Evolutionary conservation across 2,113 vertebrate genomes (phyloP), one percentile per base, ranked within the genome.

Genomic region (Canis aureus): DNA sequence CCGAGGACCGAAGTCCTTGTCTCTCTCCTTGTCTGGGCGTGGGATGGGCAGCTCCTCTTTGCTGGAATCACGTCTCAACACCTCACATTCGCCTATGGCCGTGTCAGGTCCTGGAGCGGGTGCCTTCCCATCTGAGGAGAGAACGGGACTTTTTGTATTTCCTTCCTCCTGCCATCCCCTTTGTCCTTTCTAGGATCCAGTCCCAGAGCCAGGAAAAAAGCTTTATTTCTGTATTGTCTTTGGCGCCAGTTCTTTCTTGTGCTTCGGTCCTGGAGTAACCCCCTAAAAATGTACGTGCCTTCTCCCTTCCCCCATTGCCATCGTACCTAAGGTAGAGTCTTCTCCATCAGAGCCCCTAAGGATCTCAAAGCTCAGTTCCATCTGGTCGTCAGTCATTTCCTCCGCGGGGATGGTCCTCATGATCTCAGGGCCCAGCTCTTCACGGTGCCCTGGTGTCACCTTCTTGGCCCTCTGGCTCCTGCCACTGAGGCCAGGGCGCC

Each of bases 281-380:
- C 38, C 35, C 11, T 0, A 0, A 11, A 74, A 38, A 55, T 4
- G 57, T 27, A 95, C 0, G 7, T 5, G 3, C 16, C 60, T 79
- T 80, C 57, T 67, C 1, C 53, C 73, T 62, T 32, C 73, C 5
- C 20, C 57, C 57, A 16, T n/a, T 64, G 17, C 27, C 27, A 49
- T 38, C 92, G n/a, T 94, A 98, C 98, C 98, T 76, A 96, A 43
- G 5, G 80, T 59, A 9, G 35, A 69, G 19, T 99, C 98, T 55
- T 99, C 99, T 3, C 98, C 97, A 51, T 99, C 99, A 0, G 99
- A 99, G n/a, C 66, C 97, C 71, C 97, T 97, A 3, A 99, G 98
- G 66, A 98, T 85, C 97, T 99, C 99, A 4, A 99, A 98, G 98
- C 99, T 99, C 20, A 98, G 85, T 82, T 99, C 98, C 38, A 99